These are phyloP conservation scores for Mormyrus iriodes DNA, from an alignment of 2,113 vertebrate species.

Conservation along the genomic window DNA sequence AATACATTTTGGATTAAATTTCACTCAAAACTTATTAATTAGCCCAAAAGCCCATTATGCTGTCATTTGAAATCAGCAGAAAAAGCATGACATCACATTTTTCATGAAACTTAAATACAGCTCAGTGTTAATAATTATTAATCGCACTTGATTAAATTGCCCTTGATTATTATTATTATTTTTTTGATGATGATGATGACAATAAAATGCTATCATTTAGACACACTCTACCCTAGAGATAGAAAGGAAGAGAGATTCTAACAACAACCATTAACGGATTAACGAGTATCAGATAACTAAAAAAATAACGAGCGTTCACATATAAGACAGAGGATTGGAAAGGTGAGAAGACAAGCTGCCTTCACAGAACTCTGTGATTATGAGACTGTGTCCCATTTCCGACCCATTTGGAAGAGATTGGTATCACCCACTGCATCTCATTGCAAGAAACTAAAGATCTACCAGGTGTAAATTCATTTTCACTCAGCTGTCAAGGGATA, in stretches of 20 bases:
- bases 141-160: background rate
- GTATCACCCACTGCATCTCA: background rate
- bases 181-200: background rate
- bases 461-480: background rate
- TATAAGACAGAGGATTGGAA: background rate
- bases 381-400: background rate
- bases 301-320: background rate
- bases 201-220: background rate
- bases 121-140: background rate
- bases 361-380: background rate
- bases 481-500: background rate
- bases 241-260: background rate
- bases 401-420: background rate
- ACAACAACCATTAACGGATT: too few relatives aligned
- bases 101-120: background rate
- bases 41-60: background rate
- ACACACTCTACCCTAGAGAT: background rate
- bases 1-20: background rate
- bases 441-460: background rate
- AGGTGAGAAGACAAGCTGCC: background rate
- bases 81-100: background rate
- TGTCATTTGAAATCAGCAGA: background rate
- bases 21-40: background rate
- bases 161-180: background rate
- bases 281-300: background rate